phyloP scores from a whole-genome alignment of 2,113 vertebrate species.

The Cervus canadensis region DNA sequence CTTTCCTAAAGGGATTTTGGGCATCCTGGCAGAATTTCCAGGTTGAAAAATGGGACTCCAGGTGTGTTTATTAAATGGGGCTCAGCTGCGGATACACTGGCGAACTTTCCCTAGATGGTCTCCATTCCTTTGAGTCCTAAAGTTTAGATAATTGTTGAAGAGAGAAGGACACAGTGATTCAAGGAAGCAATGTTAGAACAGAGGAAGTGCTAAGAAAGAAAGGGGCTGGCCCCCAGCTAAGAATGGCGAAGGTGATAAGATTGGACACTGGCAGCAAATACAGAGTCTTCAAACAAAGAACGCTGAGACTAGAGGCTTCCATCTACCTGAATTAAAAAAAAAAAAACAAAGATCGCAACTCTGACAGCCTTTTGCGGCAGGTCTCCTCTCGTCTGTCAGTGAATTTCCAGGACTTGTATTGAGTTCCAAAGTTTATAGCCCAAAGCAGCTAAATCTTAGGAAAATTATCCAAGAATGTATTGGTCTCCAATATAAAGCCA shows the following conservation, averaged over 20 bases:
- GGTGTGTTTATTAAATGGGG: background rate
- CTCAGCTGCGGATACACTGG: background rate
- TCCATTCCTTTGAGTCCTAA: background rate
- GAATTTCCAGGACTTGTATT: conserved; percentile 3
- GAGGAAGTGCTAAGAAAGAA: background rate
- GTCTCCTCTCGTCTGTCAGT: background rate
- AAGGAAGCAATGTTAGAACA: conserved; percentile 10
- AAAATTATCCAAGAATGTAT: conserved; percentile 43
- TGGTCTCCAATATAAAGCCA: conserved; percentile 31
- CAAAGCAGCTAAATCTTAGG: background rate
- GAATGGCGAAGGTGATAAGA: background rate
- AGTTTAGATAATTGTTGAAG: background rate
- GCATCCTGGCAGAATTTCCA: background rate
- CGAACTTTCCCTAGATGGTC: background rate
- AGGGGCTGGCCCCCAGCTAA: background rate
- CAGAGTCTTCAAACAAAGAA: conserved; percentile 4
- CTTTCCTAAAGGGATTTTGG: background rate
- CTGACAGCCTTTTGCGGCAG: background rate
- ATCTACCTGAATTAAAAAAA: background rate
- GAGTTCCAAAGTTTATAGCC: conserved; percentile 40
- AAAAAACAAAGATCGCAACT: background rate
- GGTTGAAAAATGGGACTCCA: background rate
- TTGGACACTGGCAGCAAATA: conserved; percentile 5
- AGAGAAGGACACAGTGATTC: background rate
- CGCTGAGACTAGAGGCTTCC: background rate